Percentiles rank a stretch among this genome's conserved stretches.
Evolutionary conservation across 2,797 vertebrate genomes (phyloP).

Genomic region (Tapirus indicus): DNA sequence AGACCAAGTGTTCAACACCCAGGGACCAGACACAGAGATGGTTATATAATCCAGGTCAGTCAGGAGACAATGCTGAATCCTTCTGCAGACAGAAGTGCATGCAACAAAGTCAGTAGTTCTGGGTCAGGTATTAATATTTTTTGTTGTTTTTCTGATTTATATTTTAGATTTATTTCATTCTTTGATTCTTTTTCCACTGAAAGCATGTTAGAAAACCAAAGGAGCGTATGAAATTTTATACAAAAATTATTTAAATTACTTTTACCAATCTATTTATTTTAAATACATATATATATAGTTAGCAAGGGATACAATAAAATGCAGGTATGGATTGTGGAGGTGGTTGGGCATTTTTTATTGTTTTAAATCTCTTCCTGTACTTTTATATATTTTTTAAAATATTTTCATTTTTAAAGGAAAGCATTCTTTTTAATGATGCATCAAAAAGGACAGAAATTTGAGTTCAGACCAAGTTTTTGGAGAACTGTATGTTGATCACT

Average conservation of each 20-base stretch:
- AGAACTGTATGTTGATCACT: neutral
- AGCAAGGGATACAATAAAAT: neutral
- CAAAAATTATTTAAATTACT: neutral
- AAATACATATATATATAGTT: neutral
- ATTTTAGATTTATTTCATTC: neutral
- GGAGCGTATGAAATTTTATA: neutral
- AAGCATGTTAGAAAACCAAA: neutral
- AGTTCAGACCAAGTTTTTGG: neutral
- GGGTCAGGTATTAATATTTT: neutral
- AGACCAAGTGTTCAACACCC: neutral
- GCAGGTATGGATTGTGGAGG: fast-evolving
- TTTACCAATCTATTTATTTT: neutral
- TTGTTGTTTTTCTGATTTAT: neutral
- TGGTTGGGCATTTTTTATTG: neutral
- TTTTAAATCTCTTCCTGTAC: neutral
- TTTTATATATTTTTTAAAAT: neutral
- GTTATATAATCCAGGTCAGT: neutral
- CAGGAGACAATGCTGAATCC: neutral
- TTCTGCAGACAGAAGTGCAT: neutral
- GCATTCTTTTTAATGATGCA: neutral
- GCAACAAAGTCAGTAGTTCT: neutral
- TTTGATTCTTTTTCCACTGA: neutral
- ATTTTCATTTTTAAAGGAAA: neutral
- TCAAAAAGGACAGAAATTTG: neutral
- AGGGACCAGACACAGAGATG: neutral